Conservation (phyloP, 2,113 vertebrate species). For the Hymenochirus boettgeri region DNA sequence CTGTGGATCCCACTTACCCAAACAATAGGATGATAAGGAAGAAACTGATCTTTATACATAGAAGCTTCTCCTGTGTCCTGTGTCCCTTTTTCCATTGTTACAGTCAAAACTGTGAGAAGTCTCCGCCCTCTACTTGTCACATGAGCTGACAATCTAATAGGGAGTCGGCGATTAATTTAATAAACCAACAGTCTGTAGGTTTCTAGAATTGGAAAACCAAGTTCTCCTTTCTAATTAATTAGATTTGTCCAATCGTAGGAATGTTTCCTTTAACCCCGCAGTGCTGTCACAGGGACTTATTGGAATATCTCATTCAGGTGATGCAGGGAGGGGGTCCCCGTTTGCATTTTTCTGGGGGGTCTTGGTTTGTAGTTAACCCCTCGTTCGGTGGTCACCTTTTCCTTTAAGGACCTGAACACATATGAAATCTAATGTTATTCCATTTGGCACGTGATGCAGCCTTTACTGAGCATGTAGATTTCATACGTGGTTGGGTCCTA, state of each 20-base stretch:
- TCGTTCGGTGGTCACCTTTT: too few species aligned
- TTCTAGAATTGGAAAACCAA: too few species aligned
- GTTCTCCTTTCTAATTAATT: conserved; percentile 1
- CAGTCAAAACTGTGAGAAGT: background rate
- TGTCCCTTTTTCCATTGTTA: background rate
- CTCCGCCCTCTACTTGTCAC: background rate
- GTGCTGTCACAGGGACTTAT: background rate
- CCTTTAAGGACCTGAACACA: too few species aligned
- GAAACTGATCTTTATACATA: conserved; percentile 25
- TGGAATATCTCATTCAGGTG: too few species aligned
- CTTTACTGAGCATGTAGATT: too few species aligned
- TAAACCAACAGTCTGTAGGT: too few species aligned
- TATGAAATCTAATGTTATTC: too few species aligned
- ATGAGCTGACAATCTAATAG: conserved; percentile 19
- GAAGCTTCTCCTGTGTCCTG: background rate
- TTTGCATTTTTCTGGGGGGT: too few species aligned
- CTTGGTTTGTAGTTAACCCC: too few species aligned
- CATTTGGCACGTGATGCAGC: too few species aligned
- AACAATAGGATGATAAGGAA: conserved; percentile 25
- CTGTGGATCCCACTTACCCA: conserved; percentile 21
- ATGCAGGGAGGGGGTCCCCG: too few species aligned
- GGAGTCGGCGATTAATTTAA: background rate
- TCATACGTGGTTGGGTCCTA: too few species aligned
- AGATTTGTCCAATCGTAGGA: background rate
- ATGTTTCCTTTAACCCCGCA: background rate